Base-by-base conservation (phyloP, 1,140 invertebrate species). In the Platyscapa corneri region DNA sequence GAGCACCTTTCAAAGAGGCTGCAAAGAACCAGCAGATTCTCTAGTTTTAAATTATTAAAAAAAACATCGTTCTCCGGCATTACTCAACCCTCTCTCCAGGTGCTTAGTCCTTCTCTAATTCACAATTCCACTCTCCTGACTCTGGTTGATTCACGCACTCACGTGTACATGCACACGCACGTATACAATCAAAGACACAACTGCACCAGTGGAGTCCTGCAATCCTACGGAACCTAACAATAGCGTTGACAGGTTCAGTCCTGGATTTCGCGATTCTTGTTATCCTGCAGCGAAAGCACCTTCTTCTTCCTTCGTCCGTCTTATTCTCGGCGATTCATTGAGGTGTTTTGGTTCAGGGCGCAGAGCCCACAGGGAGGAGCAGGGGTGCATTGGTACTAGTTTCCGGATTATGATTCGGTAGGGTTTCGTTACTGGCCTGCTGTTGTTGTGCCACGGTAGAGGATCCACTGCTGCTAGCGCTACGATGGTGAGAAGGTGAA, bases 351-450 rank as follows among this genome's bases (percentile, higher is more conserved):
- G 39, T 37, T 76, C 91, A 89, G 56, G 91, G 91, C 32, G 90
- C 87, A 3, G 92, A 89, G 78, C 89, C 90, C 1, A 91, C 90
- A 46, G 89, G 87, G 18, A 85, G 67, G 0, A 93, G 89, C 1
- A 93, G 90, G 0, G 92, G 92, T 10, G 92, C 89, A 77, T 89
- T 93, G 20, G 92, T 87, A 16, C 89, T 89, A 82, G 88, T 91
- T 65, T 93, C 92, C 32, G 89, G 86, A 56, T 92, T 82, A 32
- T 84, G 82, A 56, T 84, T 87, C 14, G 86, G 72, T 20, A 84
- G 27, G 78, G 76, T 88, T 32, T 88, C 85, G 42, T 23, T 65
- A 12, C 18, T 72, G 16, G 34, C 56, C 20, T 81, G 75, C 74
- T 87, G 86, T 18, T 83, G 77, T 46, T 86, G 87, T 1, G 23